Evolutionary conservation across 1,140 invertebrate species (phyloP), one percentile per base, ranked within the genome.

Genomic region (Ceratina australensis): DNA sequence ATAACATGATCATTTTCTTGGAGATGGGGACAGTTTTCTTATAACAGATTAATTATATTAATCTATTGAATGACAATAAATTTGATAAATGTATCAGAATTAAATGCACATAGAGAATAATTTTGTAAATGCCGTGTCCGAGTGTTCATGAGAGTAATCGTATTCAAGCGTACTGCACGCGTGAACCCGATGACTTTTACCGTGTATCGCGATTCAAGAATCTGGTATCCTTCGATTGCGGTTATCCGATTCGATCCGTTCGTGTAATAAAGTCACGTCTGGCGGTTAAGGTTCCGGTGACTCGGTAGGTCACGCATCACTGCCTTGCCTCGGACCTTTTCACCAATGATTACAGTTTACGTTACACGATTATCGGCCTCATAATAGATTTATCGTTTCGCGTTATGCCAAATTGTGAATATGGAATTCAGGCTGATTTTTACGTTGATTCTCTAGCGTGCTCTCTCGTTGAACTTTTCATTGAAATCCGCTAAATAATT

Each of bases 171-270:
- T 42, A 42, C 10, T 42, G 33, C 33, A 42, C 33, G 13, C 33
- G 20, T 18, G 57, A 42, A 10, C 2, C 1, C 5, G 0, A 28
- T 16, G 24, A 16, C 49, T 72, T 72, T 72, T 57, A 24, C 60
- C 49, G 16, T 3, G 12, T n/a, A 22, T 33, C 22, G 22, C 73
- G n/a, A 57, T 16, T 57, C 59, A 50, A 65, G 78, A 77, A 84
- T 83, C 81, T 81, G 77, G 69, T 67, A 85, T 73, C 80, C 79
- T 88, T 87, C 82, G 77, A 64, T 33, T 68, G 84, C 83, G 73
- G 76, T 84, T 81, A 75, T 71, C 77, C 60, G 52, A 59, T 56
- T 57, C 71, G 63, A 73, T 42, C 49, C 16, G 47, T 57, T 86
- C 66, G 67, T 78, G 84, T 65, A 86, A 87, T 64, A 76, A 69